Evolutionary conservation across 2,113 vertebrate genomes (phyloP).

Genomic region (Melozone crissalis): DNA sequence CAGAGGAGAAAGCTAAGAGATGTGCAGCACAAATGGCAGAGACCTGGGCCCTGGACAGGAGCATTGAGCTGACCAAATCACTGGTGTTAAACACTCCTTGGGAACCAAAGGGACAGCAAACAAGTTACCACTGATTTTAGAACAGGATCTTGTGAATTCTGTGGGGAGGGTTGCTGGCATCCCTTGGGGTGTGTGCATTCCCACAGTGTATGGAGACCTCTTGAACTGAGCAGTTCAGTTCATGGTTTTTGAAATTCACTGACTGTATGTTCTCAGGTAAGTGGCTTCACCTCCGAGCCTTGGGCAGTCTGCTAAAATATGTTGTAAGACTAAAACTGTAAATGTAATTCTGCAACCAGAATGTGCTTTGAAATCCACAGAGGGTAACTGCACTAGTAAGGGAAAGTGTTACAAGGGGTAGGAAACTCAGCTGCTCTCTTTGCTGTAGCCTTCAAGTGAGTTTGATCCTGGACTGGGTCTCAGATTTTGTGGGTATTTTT

Average conservation of each 20-base stretch:
- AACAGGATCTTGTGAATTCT: background rate
- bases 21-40: accelerated
- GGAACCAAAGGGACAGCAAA: background rate
- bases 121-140: background rate
- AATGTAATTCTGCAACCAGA: background rate
- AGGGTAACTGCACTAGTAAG: background rate
- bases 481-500: background rate
- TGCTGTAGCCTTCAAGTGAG: background rate
- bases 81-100: background rate
- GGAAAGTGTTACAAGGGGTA: background rate
- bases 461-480: background rate
- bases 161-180: background rate
- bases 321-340: background rate
- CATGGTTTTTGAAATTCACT: background rate
- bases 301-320: background rate
- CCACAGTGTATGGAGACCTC: background rate
- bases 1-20: background rate
- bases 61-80: background rate
- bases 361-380: background rate
- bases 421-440: background rate
- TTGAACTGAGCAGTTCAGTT: background rate
- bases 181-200: background rate
- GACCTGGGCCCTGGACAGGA: background rate
- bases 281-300: background rate
- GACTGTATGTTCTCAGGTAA: background rate